Base-by-base conservation (phyloP, 1,140 invertebrate genomes). In the Drosophila busckii region DNA sequence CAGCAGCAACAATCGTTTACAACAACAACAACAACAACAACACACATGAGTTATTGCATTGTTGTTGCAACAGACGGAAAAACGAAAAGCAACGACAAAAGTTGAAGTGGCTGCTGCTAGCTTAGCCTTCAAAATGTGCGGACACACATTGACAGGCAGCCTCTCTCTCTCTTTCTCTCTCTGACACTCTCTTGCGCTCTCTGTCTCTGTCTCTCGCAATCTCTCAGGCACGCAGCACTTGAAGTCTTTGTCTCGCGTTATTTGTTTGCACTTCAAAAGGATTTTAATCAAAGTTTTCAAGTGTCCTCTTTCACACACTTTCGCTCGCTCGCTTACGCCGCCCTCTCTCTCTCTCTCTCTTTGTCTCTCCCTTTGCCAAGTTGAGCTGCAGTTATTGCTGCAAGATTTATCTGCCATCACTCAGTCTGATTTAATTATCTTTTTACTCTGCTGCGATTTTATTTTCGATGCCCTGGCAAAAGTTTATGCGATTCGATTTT, bases 211-310 rank as follows among this genome's bases (percentile, higher is more conserved):
- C 2, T 20, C 34, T 31, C 34, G 25, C 50, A 45, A n/a, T n/a
- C n/a, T n/a, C n/a, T n/a, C n/a, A n/a, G n/a, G n/a, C n/a, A n/a
- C n/a, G n/a, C n/a, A n/a, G n/a, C n/a, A n/a, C n/a, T n/a, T 32
- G 19, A 70, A 63, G 69, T 64, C 59, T 70, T 75, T 75, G 71
- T 61, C 56, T 46, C 54, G 66, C 73, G 58, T 76, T 78, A 80
- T 78, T 78, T 78, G 67, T 80, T 78, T 71, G 71, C 71, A 78
- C 71, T 78, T 78, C 73, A 78, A 78, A 78, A 71, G 73, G 71
- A 78, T 78, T 78, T 78, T 78, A 78, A 78, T 78, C 71, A 78
- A 78, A 78, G 71, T 78, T 78, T 78, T 78, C 56, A 80, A 78
- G 67, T 78, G 73, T n/a, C n/a, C n/a, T n/a, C n/a, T n/a, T n/a